Evolutionary conservation across 1,140 invertebrate species (phyloP).

Genomic region (Armadillidium nasatum): DNA sequence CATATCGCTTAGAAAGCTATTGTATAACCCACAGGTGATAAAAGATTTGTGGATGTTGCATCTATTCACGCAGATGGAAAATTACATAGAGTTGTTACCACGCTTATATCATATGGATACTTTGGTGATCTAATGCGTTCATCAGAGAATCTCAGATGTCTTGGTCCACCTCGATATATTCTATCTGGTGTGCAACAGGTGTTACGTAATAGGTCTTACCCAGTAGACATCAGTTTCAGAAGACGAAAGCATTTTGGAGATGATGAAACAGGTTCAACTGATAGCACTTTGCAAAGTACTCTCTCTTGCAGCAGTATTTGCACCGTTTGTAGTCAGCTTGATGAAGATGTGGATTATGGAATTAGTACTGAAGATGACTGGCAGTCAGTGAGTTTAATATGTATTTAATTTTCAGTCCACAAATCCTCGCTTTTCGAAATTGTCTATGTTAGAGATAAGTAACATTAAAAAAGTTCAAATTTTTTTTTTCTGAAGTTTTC

Average conservation of each 20-base stretch:
- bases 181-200: constrained; percentile 46
- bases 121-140: constrained; percentile 77
- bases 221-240: constrained; percentile 41
- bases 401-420: background rate
- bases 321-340: constrained; percentile 34
- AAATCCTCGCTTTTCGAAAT: no score
- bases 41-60: constrained; percentile 68
- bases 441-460: no score
- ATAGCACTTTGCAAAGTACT: constrained; percentile 28
- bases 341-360: background rate
- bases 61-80: constrained; percentile 64
- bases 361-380: background rate
- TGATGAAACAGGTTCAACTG: background rate
- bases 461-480: no score
- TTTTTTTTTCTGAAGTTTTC: no score
- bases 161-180: constrained; percentile 82
- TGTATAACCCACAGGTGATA: constrained; percentile 54
- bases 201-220: constrained; percentile 47
- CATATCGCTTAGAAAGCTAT: no score
- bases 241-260: constrained; percentile 18
- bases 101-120: constrained; percentile 80
- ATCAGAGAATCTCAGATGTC: constrained; percentile 78
- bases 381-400: background rate
- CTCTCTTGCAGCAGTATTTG: constrained; percentile 43
- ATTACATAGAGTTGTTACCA: constrained; percentile 68